phyloP scores from a whole-genome alignment of 2,113 vertebrate genomes.

The Cyanocitta stelleri region DNA sequence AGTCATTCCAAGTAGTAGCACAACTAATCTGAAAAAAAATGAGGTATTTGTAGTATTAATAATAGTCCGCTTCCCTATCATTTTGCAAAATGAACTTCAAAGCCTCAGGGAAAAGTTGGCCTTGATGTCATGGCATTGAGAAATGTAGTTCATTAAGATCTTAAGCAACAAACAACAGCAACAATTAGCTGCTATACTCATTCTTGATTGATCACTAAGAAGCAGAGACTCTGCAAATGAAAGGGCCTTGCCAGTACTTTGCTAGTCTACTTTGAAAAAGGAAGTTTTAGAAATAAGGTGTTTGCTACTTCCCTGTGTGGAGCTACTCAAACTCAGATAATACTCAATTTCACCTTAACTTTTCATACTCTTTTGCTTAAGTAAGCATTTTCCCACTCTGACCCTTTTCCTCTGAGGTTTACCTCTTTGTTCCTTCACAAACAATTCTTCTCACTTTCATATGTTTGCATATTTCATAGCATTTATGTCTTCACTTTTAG shows the following conservation, averaged over 20 bases:
- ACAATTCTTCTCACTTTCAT: neutral
- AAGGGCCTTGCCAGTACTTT: neutral
- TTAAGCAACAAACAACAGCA: slow-evolving; percentile 36
- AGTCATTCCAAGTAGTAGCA: neutral
- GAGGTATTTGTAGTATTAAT: neutral
- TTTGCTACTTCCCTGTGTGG: neutral
- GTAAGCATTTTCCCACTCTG: neutral
- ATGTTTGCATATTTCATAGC: neutral
- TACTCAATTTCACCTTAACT: neutral
- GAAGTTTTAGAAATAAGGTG: neutral
- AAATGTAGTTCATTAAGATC: slow-evolving; percentile 57
- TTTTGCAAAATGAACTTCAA: neutral
- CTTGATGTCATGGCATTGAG: slow-evolving; percentile 33
- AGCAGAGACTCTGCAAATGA: slow-evolving; percentile 5
- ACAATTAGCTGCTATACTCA: slow-evolving; percentile 51
- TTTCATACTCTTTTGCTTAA: neutral
- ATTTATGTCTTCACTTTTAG: neutral
- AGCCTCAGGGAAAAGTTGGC: slow-evolving; percentile 4
- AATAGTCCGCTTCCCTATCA: neutral
- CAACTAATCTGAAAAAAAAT: slow-evolving; percentile 1
- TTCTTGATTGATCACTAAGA: slow-evolving; percentile 7
- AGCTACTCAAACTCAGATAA: neutral
- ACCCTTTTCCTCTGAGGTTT: neutral
- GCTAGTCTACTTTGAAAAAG: neutral
- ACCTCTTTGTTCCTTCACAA: neutral